Percentiles rank a stretch among this genome's conserved stretches.
phyloP scores from a whole-genome alignment of 2,888 invertebrate genomes.

The Ennomos erosarius region DNA sequence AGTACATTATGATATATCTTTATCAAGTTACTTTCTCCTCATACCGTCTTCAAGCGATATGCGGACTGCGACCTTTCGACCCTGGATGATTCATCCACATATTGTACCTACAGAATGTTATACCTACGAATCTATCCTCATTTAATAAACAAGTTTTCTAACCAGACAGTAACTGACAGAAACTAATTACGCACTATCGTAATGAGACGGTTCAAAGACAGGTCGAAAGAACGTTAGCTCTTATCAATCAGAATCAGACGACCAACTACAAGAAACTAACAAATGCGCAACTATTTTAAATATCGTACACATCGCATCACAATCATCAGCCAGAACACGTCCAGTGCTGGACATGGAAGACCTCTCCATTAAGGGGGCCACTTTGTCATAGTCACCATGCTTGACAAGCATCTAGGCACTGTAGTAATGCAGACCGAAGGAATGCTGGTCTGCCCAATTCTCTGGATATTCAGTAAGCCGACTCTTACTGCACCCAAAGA shows the following conservation, averaged over 20 bases:
- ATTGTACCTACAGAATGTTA: constrained; percentile 4
- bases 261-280: neutral
- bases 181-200: constrained; percentile 49
- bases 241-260: constrained; percentile 14
- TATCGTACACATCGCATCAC: no score
- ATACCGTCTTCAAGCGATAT: constrained; percentile 2
- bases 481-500: no score
- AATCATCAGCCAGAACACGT: no score
- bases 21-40: constrained; percentile 2
- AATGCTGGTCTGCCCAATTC: no score
- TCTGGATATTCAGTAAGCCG: no score
- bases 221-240: constrained; percentile 39
- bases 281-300: no score
- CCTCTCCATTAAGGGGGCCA: no score
- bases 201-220: constrained; percentile 43
- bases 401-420: no score
- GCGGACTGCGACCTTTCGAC: constrained; percentile 4
- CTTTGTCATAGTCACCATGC: no score
- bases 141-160: constrained; percentile 5
- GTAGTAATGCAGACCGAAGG: no score
- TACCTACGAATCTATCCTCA: neutral
- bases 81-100: constrained; percentile 3
- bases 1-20: constrained; percentile 3
- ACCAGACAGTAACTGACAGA: constrained; percentile 19
- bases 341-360: no score